A percentile compares a stretch with the other conserved stretches of the same genome.
Conservation (phyloP, 2,888 invertebrate genomes). For the Cataglyphis albicans region DNA sequence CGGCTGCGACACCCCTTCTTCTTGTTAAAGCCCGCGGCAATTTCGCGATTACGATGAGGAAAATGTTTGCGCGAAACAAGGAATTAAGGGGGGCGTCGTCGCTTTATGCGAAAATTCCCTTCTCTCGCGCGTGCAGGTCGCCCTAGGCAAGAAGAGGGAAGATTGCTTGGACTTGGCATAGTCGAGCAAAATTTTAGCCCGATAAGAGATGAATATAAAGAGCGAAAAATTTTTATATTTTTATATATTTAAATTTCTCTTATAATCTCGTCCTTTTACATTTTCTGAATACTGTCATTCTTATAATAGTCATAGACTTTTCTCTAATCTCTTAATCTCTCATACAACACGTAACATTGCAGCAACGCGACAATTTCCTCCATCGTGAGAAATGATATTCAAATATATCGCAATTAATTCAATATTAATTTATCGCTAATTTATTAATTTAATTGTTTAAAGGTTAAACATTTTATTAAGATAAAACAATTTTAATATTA, state of each 20-base stretch:
- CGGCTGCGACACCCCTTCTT: constrained; percentile 49
- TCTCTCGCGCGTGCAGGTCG: constrained; percentile 53
- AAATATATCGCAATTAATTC: neutral
- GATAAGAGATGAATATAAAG: constrained; percentile 8
- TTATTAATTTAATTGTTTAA: neutral
- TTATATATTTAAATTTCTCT: constrained; percentile 7
- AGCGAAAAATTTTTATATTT: constrained; percentile 23
- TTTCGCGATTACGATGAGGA: constrained; percentile 66
- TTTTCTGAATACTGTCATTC: neutral
- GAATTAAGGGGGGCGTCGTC: constrained; percentile 74
- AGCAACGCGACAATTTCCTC: too few species aligned
- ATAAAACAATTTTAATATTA: too few species aligned
- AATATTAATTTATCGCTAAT: neutral
- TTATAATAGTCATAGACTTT: neutral
- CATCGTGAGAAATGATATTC: neutral
- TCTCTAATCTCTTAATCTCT: neutral
- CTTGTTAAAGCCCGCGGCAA: constrained; percentile 64
- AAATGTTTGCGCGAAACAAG: constrained; percentile 72
- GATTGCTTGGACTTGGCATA: constrained; percentile 43
- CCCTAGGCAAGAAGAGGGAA: constrained; percentile 55
- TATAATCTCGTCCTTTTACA: neutral
- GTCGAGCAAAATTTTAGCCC: constrained; percentile 41
- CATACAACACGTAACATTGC: too few species aligned
- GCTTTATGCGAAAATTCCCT: constrained; percentile 70
- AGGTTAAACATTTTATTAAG: too few species aligned